These are phyloP conservation scores for Litocranius walleri DNA, from an alignment of 2,113 vertebrate species.

Conservation along the genomic window DNA sequence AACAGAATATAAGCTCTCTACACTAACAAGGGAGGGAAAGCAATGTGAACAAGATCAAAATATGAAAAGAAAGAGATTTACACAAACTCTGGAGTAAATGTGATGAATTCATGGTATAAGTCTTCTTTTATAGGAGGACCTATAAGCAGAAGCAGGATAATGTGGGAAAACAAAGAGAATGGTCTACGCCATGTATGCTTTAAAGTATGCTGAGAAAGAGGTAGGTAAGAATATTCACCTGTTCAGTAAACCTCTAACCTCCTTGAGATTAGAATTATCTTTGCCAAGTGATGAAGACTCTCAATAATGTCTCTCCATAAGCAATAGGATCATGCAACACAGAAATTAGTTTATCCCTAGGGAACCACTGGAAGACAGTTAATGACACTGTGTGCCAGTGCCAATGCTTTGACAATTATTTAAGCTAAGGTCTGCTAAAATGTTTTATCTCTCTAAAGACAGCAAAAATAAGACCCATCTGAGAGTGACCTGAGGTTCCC, in stretches of 20 bases:
- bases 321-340: neutral
- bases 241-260: neutral
- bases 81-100: neutral
- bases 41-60: slow-evolving; percentile 22
- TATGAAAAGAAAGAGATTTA: slow-evolving; percentile 20
- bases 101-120: neutral
- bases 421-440: neutral
- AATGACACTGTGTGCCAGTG: neutral
- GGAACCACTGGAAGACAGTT: neutral
- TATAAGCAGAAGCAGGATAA: too few relatives aligned
- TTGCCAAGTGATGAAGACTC: neutral
- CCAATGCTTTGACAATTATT: neutral
- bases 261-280: neutral
- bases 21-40: slow-evolving; percentile 48
- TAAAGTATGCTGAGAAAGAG: neutral
- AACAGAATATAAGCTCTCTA: neutral
- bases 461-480: neutral
- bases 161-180: neutral
- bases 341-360: neutral
- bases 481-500: neutral
- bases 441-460: neutral
- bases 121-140: neutral
- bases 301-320: neutral
- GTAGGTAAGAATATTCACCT: too few relatives aligned
- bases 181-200: rapidly evolving